A percentile compares a stretch with the other conserved stretches of the same genome.
Conservation (phyloP, 2,888 invertebrate species). For the Mesorhabditis spiculigera region DNA sequence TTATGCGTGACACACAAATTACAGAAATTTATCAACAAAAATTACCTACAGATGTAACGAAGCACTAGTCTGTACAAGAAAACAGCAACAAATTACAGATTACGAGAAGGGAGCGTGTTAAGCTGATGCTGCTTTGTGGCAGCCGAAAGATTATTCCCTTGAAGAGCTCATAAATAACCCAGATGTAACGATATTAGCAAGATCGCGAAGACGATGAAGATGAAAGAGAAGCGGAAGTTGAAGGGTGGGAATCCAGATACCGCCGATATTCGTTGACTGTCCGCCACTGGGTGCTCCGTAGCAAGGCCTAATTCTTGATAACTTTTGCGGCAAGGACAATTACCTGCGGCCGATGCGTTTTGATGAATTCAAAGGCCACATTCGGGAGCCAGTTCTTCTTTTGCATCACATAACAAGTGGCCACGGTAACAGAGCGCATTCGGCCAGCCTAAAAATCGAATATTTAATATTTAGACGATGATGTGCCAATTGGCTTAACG, state of each 20-base stretch:
- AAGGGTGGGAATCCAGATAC: constrained; percentile 34
- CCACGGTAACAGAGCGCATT: constrained; percentile 91
- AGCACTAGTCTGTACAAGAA: too few relatives aligned
- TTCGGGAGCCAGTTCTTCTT: constrained; percentile 58
- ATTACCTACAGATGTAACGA: too few relatives aligned
- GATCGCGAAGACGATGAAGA: background rate
- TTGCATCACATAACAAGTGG: constrained; percentile 88
- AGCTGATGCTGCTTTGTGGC: too few relatives aligned
- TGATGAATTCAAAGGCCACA: constrained; percentile 48
- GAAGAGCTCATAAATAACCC: too few relatives aligned
- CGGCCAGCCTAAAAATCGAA: constrained; percentile 76
- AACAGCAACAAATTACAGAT: too few relatives aligned
- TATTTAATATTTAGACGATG: background rate
- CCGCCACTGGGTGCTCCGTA: constrained; percentile 50
- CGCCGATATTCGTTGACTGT: constrained; percentile 50
- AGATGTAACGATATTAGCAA: too few relatives aligned
- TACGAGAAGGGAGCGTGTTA: too few relatives aligned
- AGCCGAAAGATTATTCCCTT: too few relatives aligned
- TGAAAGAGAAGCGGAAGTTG: constrained; percentile 8
- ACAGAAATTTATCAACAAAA: too few relatives aligned
- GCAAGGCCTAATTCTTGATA: constrained; percentile 25
- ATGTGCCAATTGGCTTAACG: background rate
- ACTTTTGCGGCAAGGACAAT: background rate
- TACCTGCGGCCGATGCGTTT: constrained; percentile 37
- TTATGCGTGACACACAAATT: too few relatives aligned